phyloP scores from a whole-genome alignment of 2,888 invertebrate species.

The Dasysyrphus albostriatus region DNA sequence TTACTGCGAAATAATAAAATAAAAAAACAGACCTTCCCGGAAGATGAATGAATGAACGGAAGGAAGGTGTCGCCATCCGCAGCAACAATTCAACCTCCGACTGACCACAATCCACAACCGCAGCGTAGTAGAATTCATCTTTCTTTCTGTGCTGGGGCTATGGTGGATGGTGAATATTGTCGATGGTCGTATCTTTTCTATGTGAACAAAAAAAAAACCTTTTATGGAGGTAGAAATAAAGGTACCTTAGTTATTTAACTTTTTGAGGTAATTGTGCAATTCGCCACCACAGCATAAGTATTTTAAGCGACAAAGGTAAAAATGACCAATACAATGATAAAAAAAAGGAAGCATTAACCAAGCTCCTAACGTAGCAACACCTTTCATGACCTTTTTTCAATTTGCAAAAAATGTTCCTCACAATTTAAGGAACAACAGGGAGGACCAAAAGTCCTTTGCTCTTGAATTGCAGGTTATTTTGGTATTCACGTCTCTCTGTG shows the following conservation, averaged over 20 bases:
- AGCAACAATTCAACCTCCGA: conserved; percentile 19
- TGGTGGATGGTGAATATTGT: background rate
- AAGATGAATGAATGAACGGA: conserved; percentile 38
- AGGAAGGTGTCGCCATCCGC: conserved; percentile 45
- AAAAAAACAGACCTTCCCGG: conserved; percentile 1
- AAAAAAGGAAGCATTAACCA: conserved; percentile 2
- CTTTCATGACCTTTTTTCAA: conserved; percentile 25
- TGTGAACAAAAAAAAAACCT: background rate
- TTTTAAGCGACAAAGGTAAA: background rate
- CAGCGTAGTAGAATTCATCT: conserved; percentile 18
- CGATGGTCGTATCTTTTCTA: background rate
- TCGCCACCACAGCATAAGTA: conserved; percentile 22
- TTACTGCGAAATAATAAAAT: conserved; percentile 42
- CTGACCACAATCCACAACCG: conserved; percentile 26
- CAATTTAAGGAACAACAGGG: conserved; percentile 12
- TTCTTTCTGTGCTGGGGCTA: conserved; percentile 30
- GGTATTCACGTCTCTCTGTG: conserved; percentile 7
- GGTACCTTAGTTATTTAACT: conserved; percentile 30
- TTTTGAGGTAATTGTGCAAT: conserved; percentile 50
- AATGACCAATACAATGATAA: background rate
- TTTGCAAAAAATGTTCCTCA: conserved; percentile 7
- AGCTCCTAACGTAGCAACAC: conserved; percentile 1
- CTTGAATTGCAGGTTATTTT: background rate
- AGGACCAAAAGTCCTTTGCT: background rate
- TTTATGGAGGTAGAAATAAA: background rate